Evolutionary conservation across 2,113 vertebrate species (phyloP).

Genomic region (Chaetura pelagica): DNA sequence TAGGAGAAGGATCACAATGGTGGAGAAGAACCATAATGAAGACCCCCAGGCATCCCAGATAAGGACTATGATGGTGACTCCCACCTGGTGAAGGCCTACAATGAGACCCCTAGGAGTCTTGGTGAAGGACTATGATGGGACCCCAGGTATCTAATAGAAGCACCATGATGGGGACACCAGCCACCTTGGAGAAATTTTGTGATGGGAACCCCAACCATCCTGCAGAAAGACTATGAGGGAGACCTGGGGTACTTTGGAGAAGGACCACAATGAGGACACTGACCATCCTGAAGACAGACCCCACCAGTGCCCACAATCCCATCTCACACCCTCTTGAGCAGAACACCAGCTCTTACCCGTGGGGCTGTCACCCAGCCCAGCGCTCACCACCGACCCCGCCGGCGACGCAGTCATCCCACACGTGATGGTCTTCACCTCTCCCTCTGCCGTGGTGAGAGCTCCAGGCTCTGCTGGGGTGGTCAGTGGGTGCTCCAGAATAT

Average conservation of each 20-base stretch:
- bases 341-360: constrained; percentile 76
- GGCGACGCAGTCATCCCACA: constrained; percentile 76
- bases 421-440: background rate
- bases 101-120: background rate
- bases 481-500: background rate
- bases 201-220: too few species aligned
- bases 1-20: background rate
- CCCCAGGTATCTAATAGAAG: background rate
- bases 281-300: background rate
- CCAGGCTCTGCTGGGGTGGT: too few species aligned
- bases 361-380: constrained; percentile 79
- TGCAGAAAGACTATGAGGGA: too few species aligned
- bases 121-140: background rate
- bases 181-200: background rate
- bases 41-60: too few species aligned
- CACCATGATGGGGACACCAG: background rate
- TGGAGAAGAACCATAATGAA: background rate
- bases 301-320: rapidly evolving
- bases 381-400: constrained; percentile 70
- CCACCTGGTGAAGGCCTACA: background rate
- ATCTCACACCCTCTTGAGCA: rapidly evolving
- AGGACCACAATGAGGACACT: background rate
- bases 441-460: too few species aligned
- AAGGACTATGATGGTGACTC: too few species aligned
- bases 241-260: background rate